Evolutionary conservation across 2,888 invertebrate genomes (phyloP), one percentile per base, ranked within the genome.

Genomic region (Drosophila mimetica): DNA sequence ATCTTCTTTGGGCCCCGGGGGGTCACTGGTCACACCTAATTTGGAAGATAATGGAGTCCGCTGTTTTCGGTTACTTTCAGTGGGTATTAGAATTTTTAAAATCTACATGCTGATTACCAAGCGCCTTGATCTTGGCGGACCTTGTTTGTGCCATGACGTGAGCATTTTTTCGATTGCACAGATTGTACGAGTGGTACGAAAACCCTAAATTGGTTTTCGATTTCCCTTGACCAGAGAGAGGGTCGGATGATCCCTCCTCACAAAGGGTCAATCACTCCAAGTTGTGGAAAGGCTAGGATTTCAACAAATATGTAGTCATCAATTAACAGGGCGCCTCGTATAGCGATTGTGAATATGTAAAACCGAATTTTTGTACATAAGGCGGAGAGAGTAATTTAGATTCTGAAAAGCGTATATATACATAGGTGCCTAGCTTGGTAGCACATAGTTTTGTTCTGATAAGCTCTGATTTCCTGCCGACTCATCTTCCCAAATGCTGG

Each of bases 111-210:
- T 82, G 81, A 86, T 81, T 79, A 65, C 58, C 50, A 52, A 52
- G 46, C 65, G 75, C 76, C 75, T 89, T 89, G 90, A 88, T 79
- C 88, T 88, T 83, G 70, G 46, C 63, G 71, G 84, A 82, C 87
- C 79, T 79, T 75, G 77, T 78, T 85, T 85, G 71, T 37, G 28
- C 50, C 75, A 83, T 75, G 75, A 79, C 77, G 71, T 77, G 69
- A 61, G 73, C 63, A 59, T n/a, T 47, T 61, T 75, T 74, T 54
- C 42, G 52, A 41, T 55, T 41, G 58, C 41, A 30, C 36, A 37
- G 41, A 53, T 22, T 36, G 14, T 34, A 11, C 14, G 36, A 50
- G 30, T 51, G 28, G 28, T 20, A 47, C 2, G 14, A 44, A 53
- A 65, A 14, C 53, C 48, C 20, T 18, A 28, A 37, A 30, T 6